Percentiles rank a stretch among this genome's conserved stretches.
These are phyloP conservation scores for Tortrix viridana DNA, from an alignment of 2,888 invertebrate species.

Conservation along the genomic window DNA sequence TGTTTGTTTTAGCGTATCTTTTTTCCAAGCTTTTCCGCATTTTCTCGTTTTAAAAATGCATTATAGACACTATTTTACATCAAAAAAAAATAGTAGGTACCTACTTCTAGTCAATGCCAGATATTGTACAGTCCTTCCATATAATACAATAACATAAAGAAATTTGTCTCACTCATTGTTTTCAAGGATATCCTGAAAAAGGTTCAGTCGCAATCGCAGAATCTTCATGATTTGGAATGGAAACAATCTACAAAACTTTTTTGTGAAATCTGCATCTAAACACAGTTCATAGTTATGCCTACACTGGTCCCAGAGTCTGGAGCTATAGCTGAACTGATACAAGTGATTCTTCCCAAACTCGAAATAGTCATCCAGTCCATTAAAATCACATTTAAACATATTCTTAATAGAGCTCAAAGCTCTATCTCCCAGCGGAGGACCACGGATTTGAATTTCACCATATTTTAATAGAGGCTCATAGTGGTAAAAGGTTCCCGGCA, in stretches of 20 bases:
- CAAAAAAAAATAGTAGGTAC: no score
- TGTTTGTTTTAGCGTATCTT: no score
- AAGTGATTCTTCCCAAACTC: slow-evolving; percentile 90
- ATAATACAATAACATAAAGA: no score
- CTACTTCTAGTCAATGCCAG: no score
- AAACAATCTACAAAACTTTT: slow-evolving; percentile 91
- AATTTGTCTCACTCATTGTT: slow-evolving; percentile 86
- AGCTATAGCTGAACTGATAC: slow-evolving; percentile 93
- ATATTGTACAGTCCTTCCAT: no score
- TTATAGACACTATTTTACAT: no score
- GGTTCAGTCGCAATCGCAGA: slow-evolving; percentile 89
- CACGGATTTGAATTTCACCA: slow-evolving; percentile 92
- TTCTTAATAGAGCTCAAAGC: slow-evolving; percentile 88
- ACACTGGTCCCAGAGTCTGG: slow-evolving; percentile 93
- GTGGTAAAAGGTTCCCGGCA: slow-evolving; percentile 95
- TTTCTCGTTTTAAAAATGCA: no score
- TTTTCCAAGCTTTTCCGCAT: no score
- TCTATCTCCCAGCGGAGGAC: slow-evolving; percentile 87
- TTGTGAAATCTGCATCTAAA: slow-evolving; percentile 86
- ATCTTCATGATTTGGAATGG: slow-evolving; percentile 96
- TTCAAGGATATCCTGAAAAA: slow-evolving; percentile 88
- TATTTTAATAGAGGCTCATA: slow-evolving; percentile 94
- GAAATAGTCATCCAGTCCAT: slow-evolving; percentile 89
- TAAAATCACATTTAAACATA: slow-evolving; percentile 91
- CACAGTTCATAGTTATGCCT: slow-evolving; percentile 81